Conservation (phyloP, 2,113 vertebrate genomes). For the Tylochromis polylepis region DNA sequence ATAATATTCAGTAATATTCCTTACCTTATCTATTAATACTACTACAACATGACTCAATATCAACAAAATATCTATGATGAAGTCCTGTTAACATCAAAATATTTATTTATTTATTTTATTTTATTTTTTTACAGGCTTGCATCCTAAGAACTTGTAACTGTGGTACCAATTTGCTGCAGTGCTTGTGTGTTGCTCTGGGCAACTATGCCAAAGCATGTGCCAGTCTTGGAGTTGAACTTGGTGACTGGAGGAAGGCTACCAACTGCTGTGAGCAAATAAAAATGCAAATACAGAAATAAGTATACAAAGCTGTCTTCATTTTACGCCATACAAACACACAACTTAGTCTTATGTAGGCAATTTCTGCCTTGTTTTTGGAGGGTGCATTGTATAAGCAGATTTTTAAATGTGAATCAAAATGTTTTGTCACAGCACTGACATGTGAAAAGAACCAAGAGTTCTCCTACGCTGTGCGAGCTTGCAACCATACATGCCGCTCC, state of each 20-base stretch:
- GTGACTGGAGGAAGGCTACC: constrained; percentile 64
- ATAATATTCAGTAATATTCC: no score
- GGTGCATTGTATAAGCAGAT: background rate
- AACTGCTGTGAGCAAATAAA: constrained; percentile 65
- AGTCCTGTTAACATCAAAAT: background rate
- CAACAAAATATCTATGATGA: no score
- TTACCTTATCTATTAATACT: no score
- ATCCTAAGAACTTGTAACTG: constrained; percentile 60
- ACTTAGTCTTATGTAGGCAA: background rate
- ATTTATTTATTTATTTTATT: no score
- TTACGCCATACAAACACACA: background rate
- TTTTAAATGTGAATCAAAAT: background rate
- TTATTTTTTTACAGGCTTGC: constrained; percentile 63
- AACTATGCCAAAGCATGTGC: constrained; percentile 71
- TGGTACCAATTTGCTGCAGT: constrained; percentile 14
- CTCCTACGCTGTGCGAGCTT: constrained; percentile 43
- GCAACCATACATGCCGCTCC: constrained; percentile 66
- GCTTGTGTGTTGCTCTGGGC: constrained; percentile 62
- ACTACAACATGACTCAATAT: no score
- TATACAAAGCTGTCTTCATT: background rate
- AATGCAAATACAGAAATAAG: background rate
- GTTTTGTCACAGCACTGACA: constrained; percentile 29
- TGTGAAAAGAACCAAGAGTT: constrained; percentile 66
- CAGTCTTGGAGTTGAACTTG: constrained; percentile 46
- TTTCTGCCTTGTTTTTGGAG: background rate